A percentile compares a stretch with the other conserved stretches of the same genome.
Conservation (phyloP, 2,113 vertebrate genomes). For the Nycticebus coucang region DNA sequence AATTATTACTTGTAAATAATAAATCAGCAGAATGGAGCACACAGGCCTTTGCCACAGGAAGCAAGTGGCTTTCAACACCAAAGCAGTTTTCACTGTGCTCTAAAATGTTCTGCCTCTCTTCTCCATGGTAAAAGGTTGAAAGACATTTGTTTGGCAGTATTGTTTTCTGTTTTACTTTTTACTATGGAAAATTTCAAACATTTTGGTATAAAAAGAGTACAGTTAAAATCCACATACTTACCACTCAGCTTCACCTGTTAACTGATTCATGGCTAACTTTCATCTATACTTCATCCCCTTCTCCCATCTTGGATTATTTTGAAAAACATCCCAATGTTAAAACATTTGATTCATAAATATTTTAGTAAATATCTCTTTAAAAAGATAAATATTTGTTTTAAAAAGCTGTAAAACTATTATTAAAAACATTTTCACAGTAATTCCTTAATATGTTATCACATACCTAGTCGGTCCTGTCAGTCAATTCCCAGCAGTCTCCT, state of each 20-base stretch:
- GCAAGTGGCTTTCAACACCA: constrained; percentile 17
- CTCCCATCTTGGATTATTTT: background rate
- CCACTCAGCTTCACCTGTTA: background rate
- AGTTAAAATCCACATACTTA: background rate
- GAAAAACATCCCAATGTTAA: background rate
- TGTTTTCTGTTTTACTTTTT: constrained; percentile 44
- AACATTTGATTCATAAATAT: background rate
- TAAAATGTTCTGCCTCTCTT: background rate
- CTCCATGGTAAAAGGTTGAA: background rate
- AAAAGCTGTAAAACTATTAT: background rate
- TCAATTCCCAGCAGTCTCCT: background rate
- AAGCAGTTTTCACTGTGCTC: background rate
- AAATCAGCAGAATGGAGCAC: constrained; percentile 5
- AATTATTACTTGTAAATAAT: constrained; percentile 33
- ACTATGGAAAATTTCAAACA: background rate
- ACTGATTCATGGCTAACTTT: background rate
- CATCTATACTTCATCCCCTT: background rate
- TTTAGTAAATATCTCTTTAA: background rate
- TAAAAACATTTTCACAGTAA: constrained; percentile 9
- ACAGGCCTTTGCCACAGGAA: background rate
- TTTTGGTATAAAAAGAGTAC: background rate
- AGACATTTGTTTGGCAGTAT: constrained; percentile 16
- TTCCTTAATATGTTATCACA: background rate
- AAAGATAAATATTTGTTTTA: background rate
- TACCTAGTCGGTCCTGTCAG: background rate